Evolutionary conservation across 2,797 vertebrate genomes (phyloP).

Genomic region (Cossypha dichroa): DNA sequence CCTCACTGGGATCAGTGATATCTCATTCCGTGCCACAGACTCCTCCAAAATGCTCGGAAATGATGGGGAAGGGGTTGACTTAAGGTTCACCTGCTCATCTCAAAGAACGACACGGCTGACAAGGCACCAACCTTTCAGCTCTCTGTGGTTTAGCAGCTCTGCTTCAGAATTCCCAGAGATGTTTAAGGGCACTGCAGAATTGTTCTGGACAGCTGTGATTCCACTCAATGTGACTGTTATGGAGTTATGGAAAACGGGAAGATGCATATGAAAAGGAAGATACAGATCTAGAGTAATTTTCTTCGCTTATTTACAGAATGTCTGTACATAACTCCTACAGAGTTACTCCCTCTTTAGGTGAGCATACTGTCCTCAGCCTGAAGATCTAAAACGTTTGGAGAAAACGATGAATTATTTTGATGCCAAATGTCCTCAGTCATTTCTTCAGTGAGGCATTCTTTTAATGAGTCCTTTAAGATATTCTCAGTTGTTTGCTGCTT

Average conservation of each 20-base stretch:
- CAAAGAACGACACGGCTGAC: neutral
- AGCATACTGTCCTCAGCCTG: neutral
- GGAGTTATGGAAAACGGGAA: neutral
- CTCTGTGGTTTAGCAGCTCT: neutral
- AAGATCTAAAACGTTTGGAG: neutral
- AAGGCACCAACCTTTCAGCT: neutral
- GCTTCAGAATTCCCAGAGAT: neutral
- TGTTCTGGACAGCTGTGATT: neutral
- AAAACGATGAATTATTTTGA: neutral
- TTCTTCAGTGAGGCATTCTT: neutral
- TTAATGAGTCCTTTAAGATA: neutral
- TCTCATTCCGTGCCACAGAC: neutral
- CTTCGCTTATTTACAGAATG: neutral
- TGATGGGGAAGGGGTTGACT: neutral
- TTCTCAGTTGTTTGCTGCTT: neutral
- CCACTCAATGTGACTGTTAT: neutral
- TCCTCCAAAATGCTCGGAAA: neutral
- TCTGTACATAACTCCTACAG: neutral
- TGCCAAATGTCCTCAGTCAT: neutral
- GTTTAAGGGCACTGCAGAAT: neutral
- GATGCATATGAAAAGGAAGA: neutral
- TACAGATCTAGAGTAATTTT: neutral
- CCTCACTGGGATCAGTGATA: neutral
- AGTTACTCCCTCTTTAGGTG: neutral
- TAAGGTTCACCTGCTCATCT: neutral